Evolutionary conservation across 2,797 vertebrate genomes (phyloP), one percentile per base, ranked within the genome.

Genomic region (Sebastolobus alascanus): DNA sequence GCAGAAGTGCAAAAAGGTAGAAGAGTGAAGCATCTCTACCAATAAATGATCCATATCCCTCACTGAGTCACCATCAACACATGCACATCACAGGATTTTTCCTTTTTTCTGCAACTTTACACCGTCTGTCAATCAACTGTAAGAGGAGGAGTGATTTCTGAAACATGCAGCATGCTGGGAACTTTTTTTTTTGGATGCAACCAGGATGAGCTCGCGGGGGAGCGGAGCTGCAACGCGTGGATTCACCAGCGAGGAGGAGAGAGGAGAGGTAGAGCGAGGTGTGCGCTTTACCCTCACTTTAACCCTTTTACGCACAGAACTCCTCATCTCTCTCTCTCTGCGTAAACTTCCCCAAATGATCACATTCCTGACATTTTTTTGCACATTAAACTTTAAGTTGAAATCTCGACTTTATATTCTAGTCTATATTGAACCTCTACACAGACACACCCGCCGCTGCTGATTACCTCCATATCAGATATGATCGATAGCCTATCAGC

Each of bases 201-300:
- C 37, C 54, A 31, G 35, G 58, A 61, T 50, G 67, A 80, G 52
- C 56, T 20, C 52, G 46, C 46, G 20, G 18, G 60, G 20, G 60
- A 55, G 69, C 40, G 66, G 22, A 68, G 80, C 58, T 56, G 68
- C 52, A 33, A 46, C 31, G 54, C 25, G 22, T 54, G 59, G 54
- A 27, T 33, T 8, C 40, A 40, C 20, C 33, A 40, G 74, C 43
- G 0, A 12, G 43, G 31, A 50, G 25, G n/a, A 58, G 14, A 12
- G 11, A 22, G 33, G 18, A 38, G 27, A 64, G 60, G 9, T 64
- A 18, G 46, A 11, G 68, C 25, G 69, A 35, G 68, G 66, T 38
- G 68, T 55, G 73, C 74, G 27, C 82, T 79, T 68, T 74, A 74
- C 29, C 73, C 66, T 77, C 77, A 69, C 25, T n/a, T 82, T 50